Conservation (phyloP, 2,797 vertebrate species). For the Sebastes nivosus region DNA sequence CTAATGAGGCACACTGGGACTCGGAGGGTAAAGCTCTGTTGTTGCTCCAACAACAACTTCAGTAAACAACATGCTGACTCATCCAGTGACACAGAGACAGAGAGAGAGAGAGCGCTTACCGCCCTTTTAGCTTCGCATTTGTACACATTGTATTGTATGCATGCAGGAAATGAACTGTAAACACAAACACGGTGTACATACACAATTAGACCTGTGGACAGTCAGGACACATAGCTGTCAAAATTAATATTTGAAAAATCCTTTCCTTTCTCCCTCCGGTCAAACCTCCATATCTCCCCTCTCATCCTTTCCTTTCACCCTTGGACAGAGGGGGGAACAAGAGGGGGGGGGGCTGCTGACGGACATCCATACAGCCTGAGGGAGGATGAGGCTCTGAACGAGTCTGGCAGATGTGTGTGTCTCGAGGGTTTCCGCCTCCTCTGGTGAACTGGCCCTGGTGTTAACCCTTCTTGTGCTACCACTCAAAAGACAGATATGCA, state of each 20-base stretch:
- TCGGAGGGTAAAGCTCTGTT: slow-evolving; percentile 71
- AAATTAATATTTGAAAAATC: slow-evolving; percentile 8
- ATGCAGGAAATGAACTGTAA: background rate
- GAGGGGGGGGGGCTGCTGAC: slow-evolving; percentile 13
- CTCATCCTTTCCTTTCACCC: slow-evolving; percentile 34
- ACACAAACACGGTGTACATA: background rate
- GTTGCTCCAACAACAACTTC: slow-evolving; percentile 65
- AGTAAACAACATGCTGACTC: slow-evolving; percentile 81
- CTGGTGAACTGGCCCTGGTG: slow-evolving; percentile 22
- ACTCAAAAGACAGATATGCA: background rate
- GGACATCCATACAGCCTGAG: slow-evolving; percentile 40
- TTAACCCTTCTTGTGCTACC: slow-evolving; percentile 32
- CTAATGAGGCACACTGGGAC: slow-evolving; percentile 87
- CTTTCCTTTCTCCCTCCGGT: slow-evolving; percentile 32
- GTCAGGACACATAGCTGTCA: slow-evolving; percentile 15
- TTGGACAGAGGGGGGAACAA: background rate
- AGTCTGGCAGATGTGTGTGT: slow-evolving; percentile 63
- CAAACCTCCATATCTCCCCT: slow-evolving; percentile 19
- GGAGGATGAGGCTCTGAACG: slow-evolving; percentile 47
- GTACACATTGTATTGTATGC: background rate
- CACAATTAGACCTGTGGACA: background rate
- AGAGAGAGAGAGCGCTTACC: slow-evolving; percentile 17
- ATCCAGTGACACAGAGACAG: slow-evolving; percentile 49
- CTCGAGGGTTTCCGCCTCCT: slow-evolving; percentile 26
- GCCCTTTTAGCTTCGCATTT: slow-evolving; percentile 30